Conservation (phyloP, 2,113 vertebrate species). For the Rhea pennata region DNA sequence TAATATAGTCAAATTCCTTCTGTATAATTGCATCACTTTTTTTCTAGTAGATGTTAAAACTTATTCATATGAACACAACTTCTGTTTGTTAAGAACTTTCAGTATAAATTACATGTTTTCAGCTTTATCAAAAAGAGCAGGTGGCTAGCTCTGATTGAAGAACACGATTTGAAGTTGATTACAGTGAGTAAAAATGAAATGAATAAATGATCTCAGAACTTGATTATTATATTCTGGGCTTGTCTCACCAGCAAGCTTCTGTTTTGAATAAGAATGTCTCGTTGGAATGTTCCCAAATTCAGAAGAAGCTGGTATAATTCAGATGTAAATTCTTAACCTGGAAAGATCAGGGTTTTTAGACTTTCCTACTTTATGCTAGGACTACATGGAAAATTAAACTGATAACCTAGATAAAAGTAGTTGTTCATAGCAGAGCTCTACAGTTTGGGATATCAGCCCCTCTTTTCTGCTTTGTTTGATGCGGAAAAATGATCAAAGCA, state of each 20-base stretch:
- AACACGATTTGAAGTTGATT: slow-evolving; percentile 5
- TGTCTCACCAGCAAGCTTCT: not conserved
- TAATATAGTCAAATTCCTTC: not conserved
- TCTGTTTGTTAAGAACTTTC: not conserved
- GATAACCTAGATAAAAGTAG: not conserved
- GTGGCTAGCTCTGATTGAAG: not conserved
- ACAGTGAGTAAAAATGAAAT: not conserved
- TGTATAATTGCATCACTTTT: not conserved
- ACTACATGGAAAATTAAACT: not conserved
- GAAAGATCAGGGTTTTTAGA: not conserved
- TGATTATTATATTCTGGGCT: not conserved
- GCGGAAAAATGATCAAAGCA: not conserved
- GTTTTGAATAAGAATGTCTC: slow-evolving; percentile 11
- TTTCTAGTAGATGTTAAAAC: not conserved
- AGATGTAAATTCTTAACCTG: not conserved
- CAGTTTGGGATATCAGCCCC: not conserved
- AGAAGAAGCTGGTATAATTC: not conserved
- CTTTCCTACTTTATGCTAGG: not conserved
- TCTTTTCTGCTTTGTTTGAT: not conserved
- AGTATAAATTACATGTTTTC: not conserved
- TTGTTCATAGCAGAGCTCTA: not conserved
- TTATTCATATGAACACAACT: not conserved
- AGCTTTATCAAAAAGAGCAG: slow-evolving; percentile 13
- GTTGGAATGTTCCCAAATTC: not conserved
- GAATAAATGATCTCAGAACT: not conserved